Conservation (phyloP, 1,140 invertebrate species). For the Antheraea mylitta region DNA sequence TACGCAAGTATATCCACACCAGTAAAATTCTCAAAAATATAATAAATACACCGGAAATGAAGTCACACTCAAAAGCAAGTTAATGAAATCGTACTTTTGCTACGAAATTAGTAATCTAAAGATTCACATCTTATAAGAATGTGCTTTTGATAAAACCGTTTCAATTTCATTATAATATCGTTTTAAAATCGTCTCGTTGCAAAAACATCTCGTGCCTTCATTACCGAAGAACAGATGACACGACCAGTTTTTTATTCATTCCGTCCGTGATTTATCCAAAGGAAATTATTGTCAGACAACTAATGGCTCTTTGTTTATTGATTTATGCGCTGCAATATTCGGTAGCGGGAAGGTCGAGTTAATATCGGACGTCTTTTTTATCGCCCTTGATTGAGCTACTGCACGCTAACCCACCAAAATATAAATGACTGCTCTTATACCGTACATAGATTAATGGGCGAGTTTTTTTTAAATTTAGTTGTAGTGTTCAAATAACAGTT, state of each 20-base stretch:
- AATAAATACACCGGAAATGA: no score
- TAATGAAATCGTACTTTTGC: no score
- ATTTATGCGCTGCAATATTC: constrained; percentile 74
- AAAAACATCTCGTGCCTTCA: constrained; percentile 40
- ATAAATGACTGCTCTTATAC: constrained; percentile 31
- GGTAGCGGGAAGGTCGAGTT: constrained; percentile 65
- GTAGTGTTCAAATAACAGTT: constrained; percentile 45
- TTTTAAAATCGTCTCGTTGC: constrained; percentile 34
- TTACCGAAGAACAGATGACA: constrained; percentile 42
- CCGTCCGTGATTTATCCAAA: constrained; percentile 73
- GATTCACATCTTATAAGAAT: neutral
- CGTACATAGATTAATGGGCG: constrained; percentile 15
- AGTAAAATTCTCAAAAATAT: no score
- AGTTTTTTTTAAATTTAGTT: constrained; percentile 41
- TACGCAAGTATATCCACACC: no score
- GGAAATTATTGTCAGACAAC: constrained; percentile 70
- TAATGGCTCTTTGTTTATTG: constrained; percentile 77
- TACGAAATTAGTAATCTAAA: neutral
- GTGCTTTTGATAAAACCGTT: neutral
- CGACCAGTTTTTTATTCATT: constrained; percentile 49
- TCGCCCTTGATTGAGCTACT: constrained; percentile 55
- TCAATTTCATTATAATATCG: constrained; percentile 18
- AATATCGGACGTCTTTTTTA: constrained; percentile 54
- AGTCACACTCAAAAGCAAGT: no score
- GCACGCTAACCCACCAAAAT: constrained; percentile 41